These are phyloP conservation scores for Elgonia sp. DNA, from an alignment of 2,888 invertebrate species.

Conservation along the genomic window DNA sequence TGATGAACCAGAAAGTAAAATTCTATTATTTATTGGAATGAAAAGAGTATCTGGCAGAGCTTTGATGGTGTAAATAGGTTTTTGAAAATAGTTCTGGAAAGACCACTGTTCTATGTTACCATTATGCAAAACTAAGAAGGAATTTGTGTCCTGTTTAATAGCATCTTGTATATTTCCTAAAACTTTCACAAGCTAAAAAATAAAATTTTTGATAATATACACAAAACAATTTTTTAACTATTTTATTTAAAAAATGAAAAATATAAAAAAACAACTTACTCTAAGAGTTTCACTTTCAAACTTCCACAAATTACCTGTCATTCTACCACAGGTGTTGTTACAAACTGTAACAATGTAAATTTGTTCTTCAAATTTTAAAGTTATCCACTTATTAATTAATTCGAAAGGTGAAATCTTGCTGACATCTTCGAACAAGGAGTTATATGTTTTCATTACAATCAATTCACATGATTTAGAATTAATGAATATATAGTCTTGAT, in stretches of 20 bases:
- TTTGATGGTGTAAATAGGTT: background rate
- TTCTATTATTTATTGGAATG: conserved; percentile 25
- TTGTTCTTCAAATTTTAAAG: conserved; percentile 82
- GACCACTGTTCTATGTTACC: conserved; percentile 74
- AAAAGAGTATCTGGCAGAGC: background rate
- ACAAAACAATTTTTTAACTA: background rate
- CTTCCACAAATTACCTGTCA: conserved; percentile 86
- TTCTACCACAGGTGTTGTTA: conserved; percentile 81
- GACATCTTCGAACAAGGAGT: conserved; percentile 81
- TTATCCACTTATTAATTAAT: conserved; percentile 86
- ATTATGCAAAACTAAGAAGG: conserved; percentile 75
- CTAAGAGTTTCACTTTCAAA: conserved; percentile 80
- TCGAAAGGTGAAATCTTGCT: conserved; percentile 86
- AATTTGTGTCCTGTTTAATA: conserved; percentile 74
- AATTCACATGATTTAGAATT: conserved; percentile 87
- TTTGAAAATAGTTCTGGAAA: conserved; percentile 57
- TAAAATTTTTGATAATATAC: background rate
- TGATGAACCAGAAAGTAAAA: background rate
- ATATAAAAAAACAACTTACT: conserved; percentile 3
- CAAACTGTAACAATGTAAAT: conserved; percentile 86
- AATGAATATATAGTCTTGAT: conserved; percentile 85
- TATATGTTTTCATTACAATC: conserved; percentile 86
- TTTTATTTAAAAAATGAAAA: background rate
- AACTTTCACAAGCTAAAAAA: conserved; percentile 78
- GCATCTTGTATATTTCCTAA: conserved; percentile 79